phyloP scores from a whole-genome alignment of 2,888 invertebrate species.

The Cantharis lateralis region DNA sequence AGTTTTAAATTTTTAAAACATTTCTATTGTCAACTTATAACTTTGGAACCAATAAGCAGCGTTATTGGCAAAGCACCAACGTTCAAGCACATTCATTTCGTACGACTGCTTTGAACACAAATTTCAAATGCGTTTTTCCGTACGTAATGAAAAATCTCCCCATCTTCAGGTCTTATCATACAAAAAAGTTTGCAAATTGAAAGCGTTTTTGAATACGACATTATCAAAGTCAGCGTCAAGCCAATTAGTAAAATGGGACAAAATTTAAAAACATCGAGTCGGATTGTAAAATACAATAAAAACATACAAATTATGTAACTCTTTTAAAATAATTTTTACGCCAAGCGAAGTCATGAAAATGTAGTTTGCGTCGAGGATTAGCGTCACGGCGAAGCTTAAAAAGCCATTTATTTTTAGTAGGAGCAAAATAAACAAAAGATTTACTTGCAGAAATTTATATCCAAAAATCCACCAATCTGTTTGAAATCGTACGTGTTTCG shows the following conservation, averaged over 20 bases:
- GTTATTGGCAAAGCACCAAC: background rate
- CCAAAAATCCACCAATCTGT: background rate
- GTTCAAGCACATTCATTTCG: background rate
- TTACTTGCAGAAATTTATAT: background rate
- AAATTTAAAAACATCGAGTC: background rate
- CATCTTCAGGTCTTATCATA: background rate
- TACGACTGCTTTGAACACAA: background rate
- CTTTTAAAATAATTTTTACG: background rate
- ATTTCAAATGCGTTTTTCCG: background rate
- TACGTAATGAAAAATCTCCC: background rate
- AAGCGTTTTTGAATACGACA: background rate
- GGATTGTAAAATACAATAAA: background rate
- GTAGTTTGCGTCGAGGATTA: background rate
- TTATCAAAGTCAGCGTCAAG: background rate
- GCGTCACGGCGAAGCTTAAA: background rate
- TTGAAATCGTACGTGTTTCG: background rate
- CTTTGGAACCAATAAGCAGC: background rate
- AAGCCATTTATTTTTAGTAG: background rate
- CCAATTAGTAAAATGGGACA: background rate
- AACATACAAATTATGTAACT: background rate
- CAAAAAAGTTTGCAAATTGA: background rate
- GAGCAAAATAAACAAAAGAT: slow-evolving; percentile 1
- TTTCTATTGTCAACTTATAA: background rate
- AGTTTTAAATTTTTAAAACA: background rate
- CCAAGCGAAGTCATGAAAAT: background rate